phyloP scores from a whole-genome alignment of 2,888 invertebrate genomes.

The Agonopterix subpropinquella region DNA sequence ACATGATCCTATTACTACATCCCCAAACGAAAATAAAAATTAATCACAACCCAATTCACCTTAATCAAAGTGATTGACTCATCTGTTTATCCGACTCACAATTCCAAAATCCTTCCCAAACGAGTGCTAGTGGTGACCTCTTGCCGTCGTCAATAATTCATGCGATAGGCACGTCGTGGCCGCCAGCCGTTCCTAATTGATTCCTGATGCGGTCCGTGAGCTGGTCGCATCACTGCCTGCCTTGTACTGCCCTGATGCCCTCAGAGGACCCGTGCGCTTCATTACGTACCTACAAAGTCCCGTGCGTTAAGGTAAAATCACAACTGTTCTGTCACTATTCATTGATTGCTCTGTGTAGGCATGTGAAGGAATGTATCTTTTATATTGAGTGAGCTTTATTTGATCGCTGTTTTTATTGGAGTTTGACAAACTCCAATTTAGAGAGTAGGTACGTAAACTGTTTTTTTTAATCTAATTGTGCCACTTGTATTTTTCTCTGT shows the following conservation, averaged over 20 bases:
- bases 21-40: too few relatives aligned
- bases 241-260: slow-evolving; percentile 61
- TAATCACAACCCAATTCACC: too few relatives aligned
- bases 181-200: slow-evolving; percentile 71
- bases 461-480: too few relatives aligned
- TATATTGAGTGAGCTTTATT: too few relatives aligned
- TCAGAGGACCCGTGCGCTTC: slow-evolving; percentile 61
- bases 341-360: neutral
- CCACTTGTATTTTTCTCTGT: too few relatives aligned
- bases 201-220: slow-evolving; percentile 69
- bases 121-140: slow-evolving; percentile 40
- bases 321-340: neutral
- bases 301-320: slow-evolving; percentile 35
- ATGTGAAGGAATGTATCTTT: too few relatives aligned
- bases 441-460: too few relatives aligned
- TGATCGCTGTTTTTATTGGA: too few relatives aligned
- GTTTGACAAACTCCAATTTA: too few relatives aligned
- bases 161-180: slow-evolving; percentile 68
- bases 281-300: slow-evolving; percentile 58
- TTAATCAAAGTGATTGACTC: too few relatives aligned
- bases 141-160: slow-evolving; percentile 67
- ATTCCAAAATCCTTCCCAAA: slow-evolving; percentile 13
- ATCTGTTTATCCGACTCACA: slow-evolving; percentile 8
- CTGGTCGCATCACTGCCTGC: slow-evolving; percentile 68
- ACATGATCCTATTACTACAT: too few relatives aligned